phyloP scores from a whole-genome alignment of 2,888 invertebrate species.

The Danaus chrysippus region DNA sequence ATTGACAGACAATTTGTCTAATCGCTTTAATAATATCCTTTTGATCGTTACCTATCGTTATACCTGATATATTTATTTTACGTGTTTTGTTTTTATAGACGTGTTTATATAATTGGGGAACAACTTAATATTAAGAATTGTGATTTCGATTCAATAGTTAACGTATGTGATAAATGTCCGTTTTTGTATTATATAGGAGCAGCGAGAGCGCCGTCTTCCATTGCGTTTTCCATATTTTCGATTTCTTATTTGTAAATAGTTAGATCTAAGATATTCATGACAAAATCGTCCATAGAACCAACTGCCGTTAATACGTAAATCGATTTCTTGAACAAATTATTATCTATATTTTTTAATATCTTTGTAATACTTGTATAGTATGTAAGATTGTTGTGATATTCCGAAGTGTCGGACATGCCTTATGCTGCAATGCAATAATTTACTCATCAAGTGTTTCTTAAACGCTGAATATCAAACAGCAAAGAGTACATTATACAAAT shows the following conservation, averaged over 20 bases:
- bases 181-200: constrained; percentile 52
- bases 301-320: constrained; percentile 55
- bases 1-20: too few relatives aligned
- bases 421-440: constrained; percentile 44
- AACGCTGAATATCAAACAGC: background rate
- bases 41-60: constrained; percentile 71
- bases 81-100: constrained; percentile 63
- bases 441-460: constrained; percentile 30
- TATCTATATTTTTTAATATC: constrained; percentile 29
- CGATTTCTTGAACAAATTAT: constrained; percentile 54
- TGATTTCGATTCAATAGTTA: constrained; percentile 72
- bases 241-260: constrained; percentile 53
- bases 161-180: constrained; percentile 72
- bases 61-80: constrained; percentile 69
- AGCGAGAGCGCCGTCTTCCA: constrained; percentile 70
- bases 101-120: constrained; percentile 68
- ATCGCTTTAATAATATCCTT: too few relatives aligned
- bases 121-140: constrained; percentile 74
- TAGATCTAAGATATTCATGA: constrained; percentile 64
- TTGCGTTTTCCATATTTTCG: constrained; percentile 60
- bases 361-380: constrained; percentile 42
- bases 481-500: background rate
- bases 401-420: constrained; percentile 53
- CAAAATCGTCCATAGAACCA: constrained; percentile 56
- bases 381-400: constrained; percentile 60